A percentile compares a stretch with the other conserved stretches of the same genome.
phyloP scores from a whole-genome alignment of 2,113 vertebrate genomes.

The Octodon degus region DNA sequence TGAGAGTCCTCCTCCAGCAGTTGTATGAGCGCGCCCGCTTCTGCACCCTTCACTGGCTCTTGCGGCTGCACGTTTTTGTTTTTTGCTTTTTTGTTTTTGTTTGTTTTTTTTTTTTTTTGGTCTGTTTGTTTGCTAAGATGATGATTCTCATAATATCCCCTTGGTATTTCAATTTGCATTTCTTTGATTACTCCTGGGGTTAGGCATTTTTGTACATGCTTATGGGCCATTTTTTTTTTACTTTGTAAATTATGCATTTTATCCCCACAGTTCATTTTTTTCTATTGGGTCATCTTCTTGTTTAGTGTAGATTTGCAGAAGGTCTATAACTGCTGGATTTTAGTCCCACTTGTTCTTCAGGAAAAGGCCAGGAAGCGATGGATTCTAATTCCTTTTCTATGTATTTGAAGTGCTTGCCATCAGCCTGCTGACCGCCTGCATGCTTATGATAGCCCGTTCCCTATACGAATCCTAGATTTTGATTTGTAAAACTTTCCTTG shows the following conservation, averaged over 20 bases:
- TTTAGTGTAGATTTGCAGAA: conserved; percentile 1
- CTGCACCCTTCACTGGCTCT: not conserved
- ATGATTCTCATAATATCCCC: not conserved
- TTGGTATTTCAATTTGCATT: not conserved
- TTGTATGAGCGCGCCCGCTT: not conserved
- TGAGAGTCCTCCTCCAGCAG: not conserved
- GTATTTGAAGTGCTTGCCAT: conserved; percentile 10
- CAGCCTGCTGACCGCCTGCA: not conserved
- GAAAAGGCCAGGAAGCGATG: not conserved
- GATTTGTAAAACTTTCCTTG: not conserved
- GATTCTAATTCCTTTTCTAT: conserved; percentile 19
- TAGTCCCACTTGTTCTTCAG: not conserved
- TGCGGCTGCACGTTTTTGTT: not conserved
- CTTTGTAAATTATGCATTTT: not conserved
- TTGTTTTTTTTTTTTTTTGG: no score
- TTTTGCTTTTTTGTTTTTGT: no score
- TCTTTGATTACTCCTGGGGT: not conserved
- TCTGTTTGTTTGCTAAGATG: not conserved
- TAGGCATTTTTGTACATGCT: conserved; percentile 14
- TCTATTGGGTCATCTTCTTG: not conserved
- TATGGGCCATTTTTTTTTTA: not conserved
- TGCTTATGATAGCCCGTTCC: not conserved
- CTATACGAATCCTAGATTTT: not conserved
- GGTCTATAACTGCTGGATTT: not conserved
- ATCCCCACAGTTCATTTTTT: not conserved